Conservation (phyloP, 2,888 invertebrate species). For the Pollenia angustigena region DNA sequence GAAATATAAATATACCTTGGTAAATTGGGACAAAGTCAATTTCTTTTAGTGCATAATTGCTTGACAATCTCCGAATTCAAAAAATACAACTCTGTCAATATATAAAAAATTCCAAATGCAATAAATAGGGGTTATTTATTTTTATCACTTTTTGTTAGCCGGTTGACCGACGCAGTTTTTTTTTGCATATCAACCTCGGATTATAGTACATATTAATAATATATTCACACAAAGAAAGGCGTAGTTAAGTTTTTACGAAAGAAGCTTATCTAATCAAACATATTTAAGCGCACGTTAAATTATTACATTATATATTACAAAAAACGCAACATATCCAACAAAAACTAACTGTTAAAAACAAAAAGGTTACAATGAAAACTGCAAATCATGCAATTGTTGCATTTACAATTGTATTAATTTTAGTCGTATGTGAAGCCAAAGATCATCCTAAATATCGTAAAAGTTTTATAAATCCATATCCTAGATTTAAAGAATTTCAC, state of each 20-base stretch:
- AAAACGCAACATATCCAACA: too few species aligned
- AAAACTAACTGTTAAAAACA: background rate
- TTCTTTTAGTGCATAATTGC: too few species aligned
- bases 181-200: background rate
- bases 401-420: slow-evolving; percentile 12
- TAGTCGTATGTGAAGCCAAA: slow-evolving; percentile 9
- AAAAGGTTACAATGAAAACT: slow-evolving; percentile 72
- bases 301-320: too few species aligned
- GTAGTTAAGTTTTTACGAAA: background rate
- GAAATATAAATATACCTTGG: too few species aligned
- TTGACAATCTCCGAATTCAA: background rate
- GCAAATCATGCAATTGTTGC: slow-evolving; percentile 76
- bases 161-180: background rate
- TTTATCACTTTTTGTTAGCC: background rate
- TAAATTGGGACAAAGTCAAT: too few species aligned
- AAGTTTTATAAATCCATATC: slow-evolving; percentile 84
- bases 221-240: background rate
- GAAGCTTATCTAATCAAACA: slow-evolving; percentile 14
- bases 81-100: slow-evolving; percentile 13
- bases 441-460: slow-evolving; percentile 73
- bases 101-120: background rate
- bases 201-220: background rate
- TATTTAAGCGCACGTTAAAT: too few species aligned
- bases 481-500: slow-evolving; percentile 78
- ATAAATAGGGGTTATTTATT: background rate